These are phyloP conservation scores for Prosopocoilus inquinatus DNA, from an alignment of 2,888 invertebrate species.

Conservation along the genomic window DNA sequence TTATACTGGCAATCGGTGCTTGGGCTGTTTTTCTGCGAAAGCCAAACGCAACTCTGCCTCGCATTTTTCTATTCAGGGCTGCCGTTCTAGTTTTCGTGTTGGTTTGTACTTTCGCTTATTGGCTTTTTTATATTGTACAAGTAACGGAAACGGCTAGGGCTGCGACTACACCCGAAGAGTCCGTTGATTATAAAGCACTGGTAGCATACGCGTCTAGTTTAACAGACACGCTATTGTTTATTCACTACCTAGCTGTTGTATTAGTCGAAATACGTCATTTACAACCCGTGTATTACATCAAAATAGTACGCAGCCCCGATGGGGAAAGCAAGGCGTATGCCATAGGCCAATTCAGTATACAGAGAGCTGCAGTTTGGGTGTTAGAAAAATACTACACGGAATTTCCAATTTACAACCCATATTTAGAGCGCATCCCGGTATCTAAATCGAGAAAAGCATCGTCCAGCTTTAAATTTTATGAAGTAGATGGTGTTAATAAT, in stretches of 20 bases:
- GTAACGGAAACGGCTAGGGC: slow-evolving; percentile 78
- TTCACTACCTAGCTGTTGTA: slow-evolving; percentile 91
- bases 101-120: slow-evolving; percentile 93
- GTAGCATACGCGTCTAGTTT: slow-evolving; percentile 92
- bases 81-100: slow-evolving; percentile 85
- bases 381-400: slow-evolving; percentile 94
- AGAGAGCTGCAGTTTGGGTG: slow-evolving; percentile 92
- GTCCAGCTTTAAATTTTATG: slow-evolving; percentile 93
- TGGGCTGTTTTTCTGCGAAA: slow-evolving; percentile 91
- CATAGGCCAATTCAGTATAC: slow-evolving; percentile 90
- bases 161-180: slow-evolving; percentile 75
- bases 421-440: slow-evolving; percentile 86
- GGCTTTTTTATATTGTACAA: slow-evolving; percentile 97
- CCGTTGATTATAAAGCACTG: slow-evolving; percentile 80
- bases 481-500: slow-evolving; percentile 79
- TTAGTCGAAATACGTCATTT: slow-evolving; percentile 90
- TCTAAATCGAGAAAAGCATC: slow-evolving; percentile 77
- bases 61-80: slow-evolving; percentile 88
- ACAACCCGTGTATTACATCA: slow-evolving; percentile 85
- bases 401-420: slow-evolving; percentile 96
- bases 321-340: slow-evolving; percentile 86
- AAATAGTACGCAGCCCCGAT: slow-evolving; percentile 93
- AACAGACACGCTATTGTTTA: slow-evolving; percentile 89
- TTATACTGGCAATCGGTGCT: slow-evolving; percentile 82
- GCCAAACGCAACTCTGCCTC: slow-evolving; percentile 82